Conservation (phyloP, 1,140 invertebrate species). For the Drosophila truncata region DNA sequence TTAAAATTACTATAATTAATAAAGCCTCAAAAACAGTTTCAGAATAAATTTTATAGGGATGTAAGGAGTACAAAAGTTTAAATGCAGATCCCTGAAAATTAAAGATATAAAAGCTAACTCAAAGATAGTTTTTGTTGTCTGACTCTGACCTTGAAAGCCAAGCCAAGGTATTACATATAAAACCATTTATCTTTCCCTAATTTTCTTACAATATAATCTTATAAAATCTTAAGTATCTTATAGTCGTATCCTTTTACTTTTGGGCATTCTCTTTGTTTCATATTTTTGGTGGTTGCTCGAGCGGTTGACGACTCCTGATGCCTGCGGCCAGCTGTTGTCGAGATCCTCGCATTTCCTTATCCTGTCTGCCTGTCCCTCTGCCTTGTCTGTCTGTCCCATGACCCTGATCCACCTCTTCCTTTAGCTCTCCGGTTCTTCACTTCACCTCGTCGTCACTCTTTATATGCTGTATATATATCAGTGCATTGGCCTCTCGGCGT, state of each 20-base stretch:
- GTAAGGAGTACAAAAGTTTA: not conserved
- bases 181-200: not conserved
- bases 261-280: conserved; percentile 11
- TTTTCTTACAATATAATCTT: not conserved
- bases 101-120: not conserved
- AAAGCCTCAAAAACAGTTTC: not conserved
- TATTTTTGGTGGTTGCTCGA: conserved; percentile 60
- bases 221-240: conserved; percentile 6
- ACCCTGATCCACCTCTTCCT: conserved; percentile 15
- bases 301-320: conserved; percentile 57
- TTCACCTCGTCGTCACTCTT: conserved; percentile 21
- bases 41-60: not conserved
- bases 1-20: not conserved
- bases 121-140: not conserved
- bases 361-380: not conserved
- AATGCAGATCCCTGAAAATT: not conserved
- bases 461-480: conserved; percentile 24
- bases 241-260: conserved; percentile 8
- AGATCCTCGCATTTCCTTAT: conserved; percentile 38
- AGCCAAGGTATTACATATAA: not conserved
- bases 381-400: conserved; percentile 14
- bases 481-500: conserved; percentile 78
- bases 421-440: conserved; percentile 32
- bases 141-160: not conserved
- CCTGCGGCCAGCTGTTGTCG: conserved; percentile 72